Evolutionary conservation across 23 tunicate genomes (phyloP), one percentile per base, ranked within the genome.

Genomic region (Ascidia mentula): DNA sequence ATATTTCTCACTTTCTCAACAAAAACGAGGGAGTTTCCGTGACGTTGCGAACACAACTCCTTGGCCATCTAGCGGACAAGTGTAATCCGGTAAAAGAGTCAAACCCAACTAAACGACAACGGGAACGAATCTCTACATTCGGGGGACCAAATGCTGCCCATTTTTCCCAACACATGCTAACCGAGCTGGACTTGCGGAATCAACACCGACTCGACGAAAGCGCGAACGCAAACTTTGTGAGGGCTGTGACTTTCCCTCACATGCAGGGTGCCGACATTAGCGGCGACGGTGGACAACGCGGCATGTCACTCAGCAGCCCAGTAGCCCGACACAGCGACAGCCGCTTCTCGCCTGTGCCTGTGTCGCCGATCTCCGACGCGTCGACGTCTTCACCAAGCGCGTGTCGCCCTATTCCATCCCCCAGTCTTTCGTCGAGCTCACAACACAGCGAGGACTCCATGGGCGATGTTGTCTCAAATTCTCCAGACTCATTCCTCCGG

Each of bases 301-400:
- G 40, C 40, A 30, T 39, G 40, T 74, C 33, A 53, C 65, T 53
- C 42, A 39, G 42, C 42, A 39, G 33, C 13, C 46, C 81, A n/a
- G 34, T 53, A 24, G 33, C 35, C 36, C 36, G 37, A 45, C 46
- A 77, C 69, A 45, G 32, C 45, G 35, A 30, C 34, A 40, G 79
- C 32, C 75, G 73, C 26, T 80, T 69, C 69, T 53, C 90, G 59
- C 90, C 90, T 31, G 74, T 74, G 26, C 85, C 90, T 1, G 77
- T 79, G 22, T 86, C 90, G 0, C 90, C 90, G 4, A 80, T 86
- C 37, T 82, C 87, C 5, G 38, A 77, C 3, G 72, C 79, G 4
- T 80, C 85, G 12, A 42, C 85, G 26, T 28, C 83, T 34, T 86
- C 90, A 12, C 76, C 77, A 59, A 26, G 38, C 34, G 45, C 82